Evolutionary conservation across 1,140 invertebrate genomes (phyloP).

Genomic region (Hyposmocoma kahamanoa): DNA sequence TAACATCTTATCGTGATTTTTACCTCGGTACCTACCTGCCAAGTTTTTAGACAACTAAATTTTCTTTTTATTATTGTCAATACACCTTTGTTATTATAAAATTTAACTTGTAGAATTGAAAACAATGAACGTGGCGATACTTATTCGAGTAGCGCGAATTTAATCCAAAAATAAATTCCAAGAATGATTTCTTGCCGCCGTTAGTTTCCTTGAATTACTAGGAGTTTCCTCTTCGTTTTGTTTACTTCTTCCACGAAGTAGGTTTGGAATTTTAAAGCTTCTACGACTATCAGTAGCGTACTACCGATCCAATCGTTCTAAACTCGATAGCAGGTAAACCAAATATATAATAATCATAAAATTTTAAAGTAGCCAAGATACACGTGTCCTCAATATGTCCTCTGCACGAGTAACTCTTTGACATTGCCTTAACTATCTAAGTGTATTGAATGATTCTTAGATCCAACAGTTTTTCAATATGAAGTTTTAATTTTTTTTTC

Average conservation of each 20-base stretch:
- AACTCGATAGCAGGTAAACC: background rate
- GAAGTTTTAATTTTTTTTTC: background rate
- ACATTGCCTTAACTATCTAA: constrained; percentile 37
- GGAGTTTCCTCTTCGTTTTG: constrained; percentile 1
- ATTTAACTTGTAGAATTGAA: too few species aligned
- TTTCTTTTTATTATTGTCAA: too few species aligned
- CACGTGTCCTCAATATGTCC: constrained; percentile 42
- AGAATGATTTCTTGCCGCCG: too few species aligned
- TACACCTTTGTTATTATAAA: too few species aligned
- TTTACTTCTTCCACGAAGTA: background rate
- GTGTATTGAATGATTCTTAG: too few species aligned
- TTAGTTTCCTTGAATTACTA: too few species aligned
- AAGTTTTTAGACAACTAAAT: too few species aligned
- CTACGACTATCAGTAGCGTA: background rate
- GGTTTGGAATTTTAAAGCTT: background rate
- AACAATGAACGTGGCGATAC: too few species aligned
- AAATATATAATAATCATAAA: constrained; percentile 1
- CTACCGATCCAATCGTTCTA: background rate
- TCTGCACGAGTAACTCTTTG: constrained; percentile 43
- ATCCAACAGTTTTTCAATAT: background rate
- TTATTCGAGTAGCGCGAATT: too few species aligned
- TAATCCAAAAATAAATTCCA: too few species aligned
- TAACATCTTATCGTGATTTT: constrained; percentile 24
- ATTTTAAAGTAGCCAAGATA: background rate
- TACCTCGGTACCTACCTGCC: too few species aligned